phyloP scores from a whole-genome alignment of 2,797 vertebrate genomes.

The Melanotaenia pygmaea region DNA sequence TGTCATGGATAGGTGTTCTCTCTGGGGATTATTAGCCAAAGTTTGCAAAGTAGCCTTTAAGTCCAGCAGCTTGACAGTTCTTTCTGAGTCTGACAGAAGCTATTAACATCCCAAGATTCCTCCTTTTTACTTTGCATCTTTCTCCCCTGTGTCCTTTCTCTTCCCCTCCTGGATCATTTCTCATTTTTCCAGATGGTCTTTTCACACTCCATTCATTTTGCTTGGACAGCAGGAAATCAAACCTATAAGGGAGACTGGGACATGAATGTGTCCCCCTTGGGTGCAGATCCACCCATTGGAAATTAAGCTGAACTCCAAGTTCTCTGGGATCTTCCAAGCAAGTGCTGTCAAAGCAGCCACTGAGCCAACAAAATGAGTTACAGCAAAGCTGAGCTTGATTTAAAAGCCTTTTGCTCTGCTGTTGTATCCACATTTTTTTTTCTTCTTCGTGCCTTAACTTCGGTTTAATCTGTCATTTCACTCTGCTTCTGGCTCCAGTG shows the following conservation, averaged over 20 bases:
- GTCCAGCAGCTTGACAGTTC: not conserved
- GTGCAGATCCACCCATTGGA: constrained; percentile 45
- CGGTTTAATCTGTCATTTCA: constrained; percentile 36
- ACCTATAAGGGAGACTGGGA: constrained; percentile 53
- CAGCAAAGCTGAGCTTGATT: constrained; percentile 35
- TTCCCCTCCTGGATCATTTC: constrained; percentile 43
- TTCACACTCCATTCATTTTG: constrained; percentile 58
- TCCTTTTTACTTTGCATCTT: constrained; percentile 13
- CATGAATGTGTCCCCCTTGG: constrained; percentile 51
- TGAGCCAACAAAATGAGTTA: constrained; percentile 56
- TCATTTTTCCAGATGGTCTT: constrained; percentile 70
- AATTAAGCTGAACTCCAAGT: constrained; percentile 56
- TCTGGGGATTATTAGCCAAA: not conserved
- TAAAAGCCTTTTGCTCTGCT: constrained; percentile 36
- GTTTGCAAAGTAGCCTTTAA: constrained; percentile 11
- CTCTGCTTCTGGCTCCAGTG: constrained; percentile 24
- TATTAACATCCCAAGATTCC: constrained; percentile 16
- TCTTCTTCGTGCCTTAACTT: constrained; percentile 8
- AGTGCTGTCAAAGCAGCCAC: constrained; percentile 37
- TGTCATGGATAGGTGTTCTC: too few species aligned
- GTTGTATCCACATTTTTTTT: constrained; percentile 8
- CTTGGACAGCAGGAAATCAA: constrained; percentile 59
- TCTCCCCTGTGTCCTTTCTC: constrained; percentile 16
- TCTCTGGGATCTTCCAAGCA: constrained; percentile 42
- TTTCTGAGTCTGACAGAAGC: constrained; percentile 24